Evolutionary conservation across 2,888 invertebrate genomes (phyloP), one percentile per base, ranked within the genome.

Genomic region (Lasioglossum leucozonium): DNA sequence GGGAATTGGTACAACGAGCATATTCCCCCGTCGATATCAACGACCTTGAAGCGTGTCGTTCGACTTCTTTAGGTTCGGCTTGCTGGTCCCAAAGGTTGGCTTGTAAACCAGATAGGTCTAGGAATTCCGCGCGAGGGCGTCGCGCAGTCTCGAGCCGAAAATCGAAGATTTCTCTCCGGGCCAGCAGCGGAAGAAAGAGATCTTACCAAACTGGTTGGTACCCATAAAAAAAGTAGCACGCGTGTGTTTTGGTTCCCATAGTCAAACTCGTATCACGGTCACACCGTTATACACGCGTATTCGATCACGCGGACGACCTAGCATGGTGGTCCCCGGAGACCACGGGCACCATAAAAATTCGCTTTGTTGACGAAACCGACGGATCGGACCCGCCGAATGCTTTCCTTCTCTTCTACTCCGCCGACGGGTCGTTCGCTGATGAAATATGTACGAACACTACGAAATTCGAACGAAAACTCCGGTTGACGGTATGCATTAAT

Each of bases 61-160:
- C 51, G 51, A 51, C n/a, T 51, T 51, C n/a, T n/a, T 22, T 3
- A n/a, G 22, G 10, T 51, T 51, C 22, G n/a, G 51, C 2, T 51
- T n/a, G 16, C 62, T 62, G 30, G 6, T 62, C 30, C 30, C 62
- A 6, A 30, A n/a, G 22, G 22, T n/a, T 51, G 1, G 51, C 51
- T 51, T 10, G 30, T 13, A 62, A 30, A 16, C 62, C 30, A 62
- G 58, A 58, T 69, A 40, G 51, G 76, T 77, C 22, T 74, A 62
- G 83, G 78, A 78, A 85, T 78, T 30, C 42, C 55, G 65, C 75
- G 77, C 84, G 77, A 78, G 82, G 91, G 91, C 92, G 92, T 91
- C 92, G 88, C 77, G 92, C 92, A 85, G 93, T 92, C 91, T 93
- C 89, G 91, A 42, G 72, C 82, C 84, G 84, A 86, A 89, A 91